Conservation (phyloP, 2,888 invertebrate species). For the Tillus elongatus region DNA sequence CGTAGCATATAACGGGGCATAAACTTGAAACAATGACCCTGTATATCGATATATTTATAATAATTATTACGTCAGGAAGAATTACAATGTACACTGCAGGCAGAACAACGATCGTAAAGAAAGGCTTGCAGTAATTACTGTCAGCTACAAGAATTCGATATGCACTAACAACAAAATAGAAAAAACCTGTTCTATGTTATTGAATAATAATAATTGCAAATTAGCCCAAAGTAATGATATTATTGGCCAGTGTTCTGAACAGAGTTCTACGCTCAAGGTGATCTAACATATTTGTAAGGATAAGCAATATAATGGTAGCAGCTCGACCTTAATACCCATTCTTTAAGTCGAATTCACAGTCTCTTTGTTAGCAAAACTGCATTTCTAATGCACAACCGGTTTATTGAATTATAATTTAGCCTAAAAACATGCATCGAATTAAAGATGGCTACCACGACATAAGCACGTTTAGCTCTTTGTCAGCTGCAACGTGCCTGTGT, state of each 20-base stretch:
- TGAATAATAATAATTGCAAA: slow-evolving; percentile 27
- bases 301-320: slow-evolving; percentile 18
- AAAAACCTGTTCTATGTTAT: slow-evolving; percentile 28
- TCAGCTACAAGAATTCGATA: slow-evolving; percentile 12
- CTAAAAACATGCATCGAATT: slow-evolving; percentile 36
- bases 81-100: slow-evolving; percentile 1
- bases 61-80: neutral
- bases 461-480: no score
- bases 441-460: slow-evolving; percentile 31
- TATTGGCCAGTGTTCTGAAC: slow-evolving; percentile 28
- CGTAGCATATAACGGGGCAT: no score
- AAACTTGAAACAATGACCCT: no score
- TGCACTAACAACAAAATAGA: neutral
- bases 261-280: slow-evolving; percentile 31
- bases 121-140: slow-evolving; percentile 14
- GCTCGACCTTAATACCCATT: slow-evolving; percentile 38
- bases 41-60: slow-evolving; percentile 8
- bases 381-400: slow-evolving; percentile 41
- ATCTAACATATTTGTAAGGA: slow-evolving; percentile 35
- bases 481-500: no score
- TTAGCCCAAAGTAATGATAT: slow-evolving; percentile 34
- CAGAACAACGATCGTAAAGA: no score
- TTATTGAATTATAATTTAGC: slow-evolving; percentile 41
- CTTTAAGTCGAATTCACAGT: slow-evolving; percentile 37
- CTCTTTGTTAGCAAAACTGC: slow-evolving; percentile 39